These are phyloP conservation scores for Drosophila nr. medialis DNA, from an alignment of 2,888 invertebrate species.

Conservation along the genomic window DNA sequence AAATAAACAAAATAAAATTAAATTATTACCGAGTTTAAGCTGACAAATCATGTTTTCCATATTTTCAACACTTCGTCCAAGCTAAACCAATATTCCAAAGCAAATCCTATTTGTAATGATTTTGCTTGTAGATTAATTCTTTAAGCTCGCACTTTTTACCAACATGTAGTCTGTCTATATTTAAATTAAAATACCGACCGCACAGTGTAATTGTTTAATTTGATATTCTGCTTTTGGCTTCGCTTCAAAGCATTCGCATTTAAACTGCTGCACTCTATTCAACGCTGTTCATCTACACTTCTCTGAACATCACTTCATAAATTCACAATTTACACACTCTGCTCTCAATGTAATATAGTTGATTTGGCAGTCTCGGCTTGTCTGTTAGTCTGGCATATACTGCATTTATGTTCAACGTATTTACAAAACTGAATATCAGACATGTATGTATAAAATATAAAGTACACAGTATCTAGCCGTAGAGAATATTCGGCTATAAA, in stretches of 20 bases:
- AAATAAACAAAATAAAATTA: background rate
- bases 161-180: background rate
- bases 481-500: background rate
- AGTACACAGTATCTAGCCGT: background rate
- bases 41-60: background rate
- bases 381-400: background rate
- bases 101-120: background rate
- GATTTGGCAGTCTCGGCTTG: background rate
- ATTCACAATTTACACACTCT: conserved; percentile 17
- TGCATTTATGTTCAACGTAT: background rate
- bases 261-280: conserved; percentile 16
- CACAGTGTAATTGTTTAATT: conserved; percentile 42
- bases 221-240: conserved; percentile 14
- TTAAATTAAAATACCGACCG: background rate
- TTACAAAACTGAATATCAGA: background rate
- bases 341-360: background rate
- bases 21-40: background rate
- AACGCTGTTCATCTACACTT: conserved; percentile 4
- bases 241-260: conserved; percentile 12
- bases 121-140: background rate
- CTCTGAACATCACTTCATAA: conserved; percentile 19
- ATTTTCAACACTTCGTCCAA: background rate
- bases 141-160: background rate
- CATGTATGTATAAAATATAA: no score
- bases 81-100: background rate